Conservation (phyloP, 2,888 invertebrate genomes). For the Hypolimnas misippus region DNA sequence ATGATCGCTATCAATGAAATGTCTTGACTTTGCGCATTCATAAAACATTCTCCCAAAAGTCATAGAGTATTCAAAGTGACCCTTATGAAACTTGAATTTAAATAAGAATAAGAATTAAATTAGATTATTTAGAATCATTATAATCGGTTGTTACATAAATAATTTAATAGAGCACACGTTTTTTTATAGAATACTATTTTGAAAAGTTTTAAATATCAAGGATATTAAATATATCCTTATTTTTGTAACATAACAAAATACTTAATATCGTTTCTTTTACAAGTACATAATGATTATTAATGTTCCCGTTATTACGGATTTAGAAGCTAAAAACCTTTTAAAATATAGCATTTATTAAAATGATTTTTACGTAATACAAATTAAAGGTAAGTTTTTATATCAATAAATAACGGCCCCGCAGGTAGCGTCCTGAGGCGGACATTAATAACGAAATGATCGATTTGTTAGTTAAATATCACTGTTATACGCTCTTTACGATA, state of each 20-base stretch:
- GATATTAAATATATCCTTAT: too few relatives aligned
- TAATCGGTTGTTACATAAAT: neutral
- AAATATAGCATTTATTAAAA: conserved; percentile 30
- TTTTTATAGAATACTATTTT: neutral
- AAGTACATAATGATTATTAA: too few relatives aligned
- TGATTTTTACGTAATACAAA: conserved; percentile 37
- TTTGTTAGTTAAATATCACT: conserved; percentile 28
- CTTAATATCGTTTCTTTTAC: too few relatives aligned
- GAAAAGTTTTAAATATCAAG: neutral
- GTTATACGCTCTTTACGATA: conserved; percentile 33
- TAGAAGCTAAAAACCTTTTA: conserved; percentile 7
- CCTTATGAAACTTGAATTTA: too few relatives aligned
- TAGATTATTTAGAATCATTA: too few relatives aligned
- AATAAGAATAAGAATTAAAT: too few relatives aligned
- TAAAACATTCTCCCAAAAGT: too few relatives aligned
- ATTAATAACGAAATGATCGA: conserved; percentile 40
- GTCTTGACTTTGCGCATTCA: too few relatives aligned
- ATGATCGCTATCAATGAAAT: too few relatives aligned
- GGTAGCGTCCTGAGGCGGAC: conserved; percentile 39
- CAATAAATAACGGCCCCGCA: conserved; percentile 40
- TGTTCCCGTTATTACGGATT: conserved; percentile 12
- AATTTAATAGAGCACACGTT: neutral
- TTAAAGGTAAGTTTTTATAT: conserved; percentile 41
- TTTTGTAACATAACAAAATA: too few relatives aligned
- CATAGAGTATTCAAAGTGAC: too few relatives aligned